Evolutionary conservation across 2,113 vertebrate species (phyloP).

Genomic region (Gambusia holbrooki): DNA sequence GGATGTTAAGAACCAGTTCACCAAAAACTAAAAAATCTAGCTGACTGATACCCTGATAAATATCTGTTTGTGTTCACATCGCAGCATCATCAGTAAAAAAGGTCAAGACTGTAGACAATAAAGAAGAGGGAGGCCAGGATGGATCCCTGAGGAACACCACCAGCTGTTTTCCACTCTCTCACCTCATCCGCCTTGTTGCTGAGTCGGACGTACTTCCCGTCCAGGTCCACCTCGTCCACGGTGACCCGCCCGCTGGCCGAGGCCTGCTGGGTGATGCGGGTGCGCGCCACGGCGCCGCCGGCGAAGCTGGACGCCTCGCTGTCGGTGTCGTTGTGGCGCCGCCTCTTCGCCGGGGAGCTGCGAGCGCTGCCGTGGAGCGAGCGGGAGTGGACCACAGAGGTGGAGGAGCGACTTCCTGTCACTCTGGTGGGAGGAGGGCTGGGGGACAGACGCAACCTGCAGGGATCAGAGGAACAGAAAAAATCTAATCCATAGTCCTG

Average conservation of each 20-base stretch:
- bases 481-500: no score
- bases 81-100: no score
- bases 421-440: slow-evolving; percentile 85
- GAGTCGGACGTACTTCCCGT: slow-evolving; percentile 92
- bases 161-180: slow-evolving; percentile 8
- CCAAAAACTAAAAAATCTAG: background rate
- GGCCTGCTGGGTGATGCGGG: slow-evolving; percentile 92
- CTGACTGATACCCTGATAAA: no score
- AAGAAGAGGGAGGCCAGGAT: no score
- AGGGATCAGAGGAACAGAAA: background rate
- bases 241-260: slow-evolving; percentile 91
- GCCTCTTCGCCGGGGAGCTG: slow-evolving; percentile 85
- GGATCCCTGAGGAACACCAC: background rate
- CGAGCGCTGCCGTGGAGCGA: slow-evolving; percentile 38
- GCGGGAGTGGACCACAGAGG: slow-evolving; percentile 54
- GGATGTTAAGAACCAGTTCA: background rate
- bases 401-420: slow-evolving; percentile 75
- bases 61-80: no score
- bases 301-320: slow-evolving; percentile 81
- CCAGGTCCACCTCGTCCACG: slow-evolving; percentile 95
- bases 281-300: slow-evolving; percentile 79
- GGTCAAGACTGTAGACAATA: no score
- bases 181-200: slow-evolving; percentile 95
- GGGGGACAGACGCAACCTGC: slow-evolving; percentile 91
- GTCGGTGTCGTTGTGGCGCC: slow-evolving; percentile 86